Conservation (phyloP, 2,797 vertebrate genomes). For the Nothura maculosa region DNA sequence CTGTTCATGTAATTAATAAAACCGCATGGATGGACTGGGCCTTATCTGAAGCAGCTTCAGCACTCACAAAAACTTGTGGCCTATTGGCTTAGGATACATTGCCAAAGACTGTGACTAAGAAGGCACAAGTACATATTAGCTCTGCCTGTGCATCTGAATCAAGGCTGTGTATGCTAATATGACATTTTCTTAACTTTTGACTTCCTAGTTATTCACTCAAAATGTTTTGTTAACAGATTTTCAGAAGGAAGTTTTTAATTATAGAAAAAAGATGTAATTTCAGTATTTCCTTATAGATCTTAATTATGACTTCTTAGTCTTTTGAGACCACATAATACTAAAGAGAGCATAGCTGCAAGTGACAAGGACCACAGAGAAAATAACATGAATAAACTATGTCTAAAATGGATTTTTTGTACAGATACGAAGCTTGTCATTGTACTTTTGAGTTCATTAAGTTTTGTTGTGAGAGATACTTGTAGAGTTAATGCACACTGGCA, state of each 20-base stretch:
- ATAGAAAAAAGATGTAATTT: not conserved
- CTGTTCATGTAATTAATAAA: not conserved
- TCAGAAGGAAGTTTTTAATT: conserved; percentile 10
- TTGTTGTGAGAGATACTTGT: not conserved
- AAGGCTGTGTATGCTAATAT: conserved; percentile 23
- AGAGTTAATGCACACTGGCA: not conserved
- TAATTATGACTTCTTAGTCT: not conserved
- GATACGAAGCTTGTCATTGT: not conserved
- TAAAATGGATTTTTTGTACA: not conserved
- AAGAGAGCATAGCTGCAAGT: not conserved
- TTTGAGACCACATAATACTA: not conserved
- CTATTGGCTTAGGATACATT: not conserved
- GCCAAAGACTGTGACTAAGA: not conserved
- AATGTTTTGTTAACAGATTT: conserved; percentile 33
- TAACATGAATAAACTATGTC: not conserved
- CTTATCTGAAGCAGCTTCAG: conserved; percentile 32
- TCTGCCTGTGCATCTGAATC: conserved; percentile 9
- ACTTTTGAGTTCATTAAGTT: not conserved
- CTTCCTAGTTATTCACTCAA: not conserved
- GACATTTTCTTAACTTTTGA: conserved; percentile 53
- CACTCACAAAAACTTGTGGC: not conserved
- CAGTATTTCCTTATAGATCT: not conserved
- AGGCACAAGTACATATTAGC: not conserved
- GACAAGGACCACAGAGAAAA: not conserved
- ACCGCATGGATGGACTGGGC: not conserved